These are phyloP conservation scores for Parotia lawesii DNA, from an alignment of 2,113 vertebrate genomes.

Conservation along the genomic window DNA sequence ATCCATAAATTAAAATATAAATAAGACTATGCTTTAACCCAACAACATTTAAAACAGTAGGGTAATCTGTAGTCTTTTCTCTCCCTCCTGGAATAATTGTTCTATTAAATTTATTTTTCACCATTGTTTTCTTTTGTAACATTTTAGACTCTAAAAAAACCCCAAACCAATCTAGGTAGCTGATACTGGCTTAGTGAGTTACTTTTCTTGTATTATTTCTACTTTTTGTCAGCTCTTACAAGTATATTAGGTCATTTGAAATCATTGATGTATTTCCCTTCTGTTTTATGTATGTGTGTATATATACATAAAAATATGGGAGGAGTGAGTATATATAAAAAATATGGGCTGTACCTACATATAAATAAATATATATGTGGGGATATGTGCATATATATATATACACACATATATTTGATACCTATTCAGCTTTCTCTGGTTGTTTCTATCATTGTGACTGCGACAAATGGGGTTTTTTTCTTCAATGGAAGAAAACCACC, in stretches of 20 bases:
- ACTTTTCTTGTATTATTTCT: neutral
- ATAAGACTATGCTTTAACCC: neutral
- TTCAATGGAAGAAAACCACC: neutral
- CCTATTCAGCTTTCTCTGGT: neutral
- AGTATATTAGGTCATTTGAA: neutral
- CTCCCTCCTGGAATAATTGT: neutral
- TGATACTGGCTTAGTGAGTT: neutral
- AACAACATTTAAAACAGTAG: neutral
- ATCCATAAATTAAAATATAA: neutral
- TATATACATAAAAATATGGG: neutral
- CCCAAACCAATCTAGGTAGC: neutral
- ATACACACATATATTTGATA: neutral
- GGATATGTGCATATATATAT: fast-evolving
- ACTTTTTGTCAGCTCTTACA: neutral
- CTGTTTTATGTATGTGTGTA: neutral
- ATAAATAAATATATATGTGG: neutral
- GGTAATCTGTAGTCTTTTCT: neutral
- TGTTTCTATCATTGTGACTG: neutral
- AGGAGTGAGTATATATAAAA: neutral
- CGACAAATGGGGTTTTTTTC: neutral
- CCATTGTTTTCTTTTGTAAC: neutral
- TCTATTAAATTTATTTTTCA: neutral
- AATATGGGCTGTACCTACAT: too few species aligned
- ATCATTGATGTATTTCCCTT: neutral
- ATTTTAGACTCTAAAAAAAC: neutral